These are phyloP conservation scores for Mionectes macconnelli DNA, from an alignment of 2,113 vertebrate species.

Conservation along the genomic window DNA sequence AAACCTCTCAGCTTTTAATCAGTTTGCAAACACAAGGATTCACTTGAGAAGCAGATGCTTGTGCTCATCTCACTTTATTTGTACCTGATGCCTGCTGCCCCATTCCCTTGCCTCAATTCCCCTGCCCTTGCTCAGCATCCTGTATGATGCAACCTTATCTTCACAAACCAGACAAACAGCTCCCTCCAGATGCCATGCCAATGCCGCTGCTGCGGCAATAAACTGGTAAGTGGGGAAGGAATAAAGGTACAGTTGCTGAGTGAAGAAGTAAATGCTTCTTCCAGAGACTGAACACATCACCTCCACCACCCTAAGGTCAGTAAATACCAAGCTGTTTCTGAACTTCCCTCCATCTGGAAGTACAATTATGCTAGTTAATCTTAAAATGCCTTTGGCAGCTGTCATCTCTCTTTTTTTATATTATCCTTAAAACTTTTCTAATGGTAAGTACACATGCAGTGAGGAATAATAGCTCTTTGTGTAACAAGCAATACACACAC, in stretches of 20 bases:
- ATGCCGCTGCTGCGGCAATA: neutral
- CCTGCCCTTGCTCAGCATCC: neutral
- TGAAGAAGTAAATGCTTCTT: neutral
- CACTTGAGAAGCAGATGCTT: neutral
- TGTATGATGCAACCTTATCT: neutral
- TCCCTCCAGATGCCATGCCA: neutral
- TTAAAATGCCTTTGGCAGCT: neutral
- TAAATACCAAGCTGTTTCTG: neutral
- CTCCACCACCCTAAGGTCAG: neutral
- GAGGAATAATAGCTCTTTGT: slow-evolving; percentile 36
- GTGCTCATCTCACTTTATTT: neutral
- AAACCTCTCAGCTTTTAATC: neutral
- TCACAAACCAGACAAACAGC: neutral
- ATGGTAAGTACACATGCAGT: slow-evolving; percentile 21
- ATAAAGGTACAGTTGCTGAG: neutral
- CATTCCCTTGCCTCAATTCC: neutral
- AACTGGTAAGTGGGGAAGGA: neutral
- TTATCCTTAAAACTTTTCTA: slow-evolving; percentile 35
- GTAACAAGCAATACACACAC: neutral
- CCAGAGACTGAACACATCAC: neutral
- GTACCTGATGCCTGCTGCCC: neutral
- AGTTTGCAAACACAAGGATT: neutral
- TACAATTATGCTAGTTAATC: neutral
- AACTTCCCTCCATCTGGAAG: neutral
- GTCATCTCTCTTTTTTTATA: neutral